phyloP scores from a whole-genome alignment of 2,113 vertebrate species.

The Cyanocitta stelleri region DNA sequence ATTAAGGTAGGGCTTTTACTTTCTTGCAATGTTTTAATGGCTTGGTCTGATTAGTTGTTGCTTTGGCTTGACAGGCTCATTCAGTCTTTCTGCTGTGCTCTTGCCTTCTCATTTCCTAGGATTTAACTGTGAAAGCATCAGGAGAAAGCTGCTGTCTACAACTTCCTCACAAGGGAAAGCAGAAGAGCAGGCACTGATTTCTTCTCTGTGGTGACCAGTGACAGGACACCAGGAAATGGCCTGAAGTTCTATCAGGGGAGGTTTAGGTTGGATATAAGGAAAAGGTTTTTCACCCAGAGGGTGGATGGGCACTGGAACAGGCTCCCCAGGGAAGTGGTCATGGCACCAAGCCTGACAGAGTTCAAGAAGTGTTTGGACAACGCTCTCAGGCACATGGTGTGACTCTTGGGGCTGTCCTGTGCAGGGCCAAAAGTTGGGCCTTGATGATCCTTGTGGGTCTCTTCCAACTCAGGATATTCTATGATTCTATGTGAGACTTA shows the following conservation, averaged over 20 bases:
- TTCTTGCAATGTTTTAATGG: neutral
- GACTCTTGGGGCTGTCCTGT: neutral
- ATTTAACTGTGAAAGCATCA: neutral
- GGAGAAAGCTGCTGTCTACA: neutral
- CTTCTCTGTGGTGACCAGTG: neutral
- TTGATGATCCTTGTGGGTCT: neutral
- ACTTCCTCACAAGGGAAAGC: neutral
- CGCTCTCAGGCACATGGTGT: neutral
- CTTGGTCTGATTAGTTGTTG: neutral
- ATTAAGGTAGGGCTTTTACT: neutral
- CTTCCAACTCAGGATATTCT: neutral
- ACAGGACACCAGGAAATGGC: neutral
- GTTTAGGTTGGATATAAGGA: neutral
- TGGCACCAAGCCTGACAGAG: neutral
- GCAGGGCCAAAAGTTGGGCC: neutral
- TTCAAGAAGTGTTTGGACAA: neutral
- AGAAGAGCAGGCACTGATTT: neutral
- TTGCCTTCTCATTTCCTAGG: neutral
- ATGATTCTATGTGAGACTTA: neutral
- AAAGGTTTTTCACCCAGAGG: neutral
- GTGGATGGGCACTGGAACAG: fast-evolving
- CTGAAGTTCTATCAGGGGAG: neutral
- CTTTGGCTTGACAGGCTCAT: neutral
- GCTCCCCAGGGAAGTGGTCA: neutral
- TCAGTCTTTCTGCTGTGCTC: neutral